Base-by-base conservation (phyloP, 2,888 invertebrate genomes). In the Pandemis cinnamomeana region DNA sequence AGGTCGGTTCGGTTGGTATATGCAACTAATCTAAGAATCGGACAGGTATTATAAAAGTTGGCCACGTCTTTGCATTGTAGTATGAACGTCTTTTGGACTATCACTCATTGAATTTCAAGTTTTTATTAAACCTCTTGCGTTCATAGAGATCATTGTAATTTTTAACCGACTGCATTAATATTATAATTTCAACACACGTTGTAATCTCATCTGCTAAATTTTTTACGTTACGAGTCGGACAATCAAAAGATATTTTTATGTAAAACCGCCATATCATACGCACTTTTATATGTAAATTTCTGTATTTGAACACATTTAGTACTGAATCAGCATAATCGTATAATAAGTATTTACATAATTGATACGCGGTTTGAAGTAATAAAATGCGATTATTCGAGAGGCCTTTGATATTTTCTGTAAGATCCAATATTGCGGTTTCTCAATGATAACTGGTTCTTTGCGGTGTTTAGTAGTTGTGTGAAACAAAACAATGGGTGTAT, bases 401-500 rank as follows among this genome's bases (percentile, higher is more conserved):
- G 48, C 68, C 36, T 73, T 61, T 48, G 48, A 41, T 66, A 51
- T 67, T 74, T 67, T 74, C 51, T 41, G 53, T 41, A 71, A 74
- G 62, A 67, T 74, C 36, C 58, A 69, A n/a, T 48, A 58, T 72
- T 36, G 64, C 11, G 46, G 42, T 27, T 10, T 6, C n/a, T 7
- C 27, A 4, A 36, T 66, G 8, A 61, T 44, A 69, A 64, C 72
- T 15, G 41, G 73, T 74, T 74, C 46, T 13, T 70, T 66, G 60
- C 71, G 51, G 70, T 71, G 61, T 66, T 71, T 74, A 51, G 61
- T n/a, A 44, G 55, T 27, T 27, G 46, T 51, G 36, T 46, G 70
- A 73, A 69, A 70, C 36, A 71, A 62, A 81, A 85, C 85, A 85
- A 86, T 84, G 77, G 82, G 76, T 66, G 60, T 70, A 78, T 36